Evolutionary conservation across 1,140 invertebrate species (phyloP).

Genomic region (Ectropis grisescens): DNA sequence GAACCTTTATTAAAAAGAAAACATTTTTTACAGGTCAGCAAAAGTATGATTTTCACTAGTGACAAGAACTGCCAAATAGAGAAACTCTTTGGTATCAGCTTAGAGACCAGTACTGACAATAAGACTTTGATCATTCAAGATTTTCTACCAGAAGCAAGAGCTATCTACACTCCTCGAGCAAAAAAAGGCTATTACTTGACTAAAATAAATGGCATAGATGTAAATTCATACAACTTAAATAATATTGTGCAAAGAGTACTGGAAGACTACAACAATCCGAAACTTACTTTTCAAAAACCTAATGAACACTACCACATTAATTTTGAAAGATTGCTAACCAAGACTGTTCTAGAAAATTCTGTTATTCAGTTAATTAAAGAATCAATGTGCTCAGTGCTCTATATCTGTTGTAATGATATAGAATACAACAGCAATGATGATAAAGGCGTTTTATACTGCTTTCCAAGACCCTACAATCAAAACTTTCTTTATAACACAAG

Average conservation of each 20-base stretch:
- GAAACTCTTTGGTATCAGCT: conserved; percentile 75
- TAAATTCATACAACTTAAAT: conserved; percentile 69
- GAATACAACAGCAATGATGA: conserved; percentile 74
- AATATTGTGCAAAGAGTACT: conserved; percentile 73
- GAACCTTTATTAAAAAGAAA: no score
- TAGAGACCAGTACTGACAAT: conserved; percentile 74
- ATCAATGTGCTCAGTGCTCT: conserved; percentile 73
- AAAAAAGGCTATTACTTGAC: conserved; percentile 79
- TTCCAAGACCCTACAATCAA: conserved; percentile 73
- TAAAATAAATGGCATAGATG: conserved; percentile 75
- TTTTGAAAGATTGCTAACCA: conserved; percentile 52
- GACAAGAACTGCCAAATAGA: conserved; percentile 67
- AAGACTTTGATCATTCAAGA: conserved; percentile 76
- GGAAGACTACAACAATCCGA: conserved; percentile 49
- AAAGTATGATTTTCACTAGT: conserved; percentile 54
- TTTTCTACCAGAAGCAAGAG: conserved; percentile 76
- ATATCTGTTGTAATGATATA: conserved; percentile 73
- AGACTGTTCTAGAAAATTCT: conserved; percentile 64
- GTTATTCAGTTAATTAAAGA: conserved; percentile 70
- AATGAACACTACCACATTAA: conserved; percentile 28
- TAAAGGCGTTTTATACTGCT: conserved; percentile 77
- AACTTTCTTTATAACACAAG: conserved; percentile 72
- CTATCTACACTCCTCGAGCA: conserved; percentile 73
- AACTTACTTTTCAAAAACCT: conserved; percentile 42
- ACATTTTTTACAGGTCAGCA: conserved; percentile 41